Evolutionary conservation across 2,797 vertebrate species (phyloP), one percentile per base, ranked within the genome.

Genomic region (Alectoris magna): DNA sequence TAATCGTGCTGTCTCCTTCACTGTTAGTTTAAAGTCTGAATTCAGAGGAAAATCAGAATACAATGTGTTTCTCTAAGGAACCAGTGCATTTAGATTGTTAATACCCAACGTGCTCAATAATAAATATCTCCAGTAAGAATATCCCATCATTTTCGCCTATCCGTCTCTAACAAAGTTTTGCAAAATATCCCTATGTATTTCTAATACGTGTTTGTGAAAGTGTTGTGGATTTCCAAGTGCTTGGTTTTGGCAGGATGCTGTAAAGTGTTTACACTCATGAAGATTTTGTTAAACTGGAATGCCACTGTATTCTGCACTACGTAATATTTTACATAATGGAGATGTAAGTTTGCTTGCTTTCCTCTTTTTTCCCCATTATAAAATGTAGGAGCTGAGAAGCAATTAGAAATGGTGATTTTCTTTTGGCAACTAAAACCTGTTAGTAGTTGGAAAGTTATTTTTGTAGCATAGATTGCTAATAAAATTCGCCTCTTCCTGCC

Each of bases 401-500:
- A 96, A 97, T 97, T 97, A 97, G 89, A 97, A 95, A 94, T 89
- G 62, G 86, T 94, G 91, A 87, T 96, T 96, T 94, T 95, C 80
- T 92, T 90, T 97, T 97, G 97, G 97, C 97, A 97, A 95, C 87
- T 95, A 82, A 96, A 96, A 97, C 80, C 91, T 95, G 94, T 97
- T 97, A 98, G 84, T 97, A 97, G 93, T 97, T 53, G 7, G 96
- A 97, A 98, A 98, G 97, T 97, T 98, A 91, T 96, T 95, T 96
- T 96, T 98, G 97, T 44, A 2, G 96, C 89, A 86, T 95, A 95
- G 93, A 96, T 84, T 92, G 95, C 97, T 98, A 96, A 97, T 97
- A 97, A 97, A 98, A 96, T 96, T 94, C 91, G 85, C 96, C 97
- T 96, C 93, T 97, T 96, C 90, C 96, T 98, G 97, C 98, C 97